Percentiles rank a stretch among this genome's conserved stretches.
Evolutionary conservation across 2,888 invertebrate species (phyloP).

Genomic region (Rutpela maculata): DNA sequence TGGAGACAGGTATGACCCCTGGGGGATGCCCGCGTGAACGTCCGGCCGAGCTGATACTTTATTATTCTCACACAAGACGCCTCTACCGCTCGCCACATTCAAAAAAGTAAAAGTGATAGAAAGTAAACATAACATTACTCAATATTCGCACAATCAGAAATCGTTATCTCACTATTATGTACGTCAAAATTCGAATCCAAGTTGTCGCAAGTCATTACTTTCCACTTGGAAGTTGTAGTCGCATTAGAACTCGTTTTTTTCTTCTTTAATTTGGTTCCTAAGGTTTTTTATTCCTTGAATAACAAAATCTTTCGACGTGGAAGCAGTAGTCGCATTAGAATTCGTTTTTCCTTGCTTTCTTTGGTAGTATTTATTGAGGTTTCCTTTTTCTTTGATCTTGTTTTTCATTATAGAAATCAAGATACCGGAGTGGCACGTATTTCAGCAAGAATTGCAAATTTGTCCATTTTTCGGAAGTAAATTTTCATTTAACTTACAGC

Average conservation of each 20-base stretch:
- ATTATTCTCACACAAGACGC: too few relatives aligned
- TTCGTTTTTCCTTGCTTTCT: not conserved
- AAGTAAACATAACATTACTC: too few relatives aligned
- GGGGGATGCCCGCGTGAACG: too few relatives aligned
- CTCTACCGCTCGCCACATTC: too few relatives aligned
- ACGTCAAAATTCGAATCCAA: not conserved
- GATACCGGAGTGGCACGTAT: not conserved
- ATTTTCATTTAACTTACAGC: conserved; percentile 11
- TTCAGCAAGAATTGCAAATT: conserved; percentile 9
- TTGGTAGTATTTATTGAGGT: too few relatives aligned
- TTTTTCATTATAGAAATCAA: not conserved
- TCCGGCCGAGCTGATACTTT: too few relatives aligned
- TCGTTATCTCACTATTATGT: not conserved
- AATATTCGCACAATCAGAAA: not conserved
- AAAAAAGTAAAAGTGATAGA: too few relatives aligned
- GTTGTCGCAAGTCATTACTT: not conserved
- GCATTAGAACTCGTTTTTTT: not conserved
- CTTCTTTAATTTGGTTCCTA: not conserved
- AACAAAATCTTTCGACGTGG: not conserved
- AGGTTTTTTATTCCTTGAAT: not conserved
- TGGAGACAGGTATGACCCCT: too few relatives aligned
- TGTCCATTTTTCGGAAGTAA: conserved; percentile 3
- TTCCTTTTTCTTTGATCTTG: not conserved
- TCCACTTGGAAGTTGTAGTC: not conserved
- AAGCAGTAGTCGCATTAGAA: not conserved